These are phyloP conservation scores for Caenorhabditis parvicauda DNA, from an alignment of 2,888 invertebrate genomes.

Conservation along the genomic window DNA sequence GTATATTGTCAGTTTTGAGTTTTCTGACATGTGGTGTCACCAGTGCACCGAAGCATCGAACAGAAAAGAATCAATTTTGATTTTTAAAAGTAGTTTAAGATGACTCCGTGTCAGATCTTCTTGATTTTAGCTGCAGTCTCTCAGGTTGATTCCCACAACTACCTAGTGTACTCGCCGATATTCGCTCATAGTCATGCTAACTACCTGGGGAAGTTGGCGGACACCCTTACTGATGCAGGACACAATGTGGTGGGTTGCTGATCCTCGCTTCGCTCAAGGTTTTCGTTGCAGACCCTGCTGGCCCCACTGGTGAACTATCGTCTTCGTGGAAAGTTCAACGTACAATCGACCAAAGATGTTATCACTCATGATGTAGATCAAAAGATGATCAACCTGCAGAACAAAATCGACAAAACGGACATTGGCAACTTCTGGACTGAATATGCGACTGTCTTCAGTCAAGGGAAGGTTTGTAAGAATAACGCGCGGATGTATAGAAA, in stretches of 20 bases:
- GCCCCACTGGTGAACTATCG: neutral
- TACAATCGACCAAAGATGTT: neutral
- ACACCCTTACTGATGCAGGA: slow-evolving; percentile 28
- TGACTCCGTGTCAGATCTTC: slow-evolving; percentile 3
- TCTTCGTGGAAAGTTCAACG: neutral
- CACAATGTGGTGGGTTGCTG: slow-evolving; percentile 28
- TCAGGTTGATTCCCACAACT: slow-evolving; percentile 13
- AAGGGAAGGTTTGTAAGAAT: too few species aligned
- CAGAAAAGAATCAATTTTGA: too few species aligned
- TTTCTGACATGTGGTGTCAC: too few species aligned
- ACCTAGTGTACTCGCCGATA: slow-evolving; percentile 30
- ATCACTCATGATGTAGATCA: neutral
- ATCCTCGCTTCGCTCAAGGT: neutral
- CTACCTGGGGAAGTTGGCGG: slow-evolving; percentile 22
- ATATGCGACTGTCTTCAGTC: too few species aligned
- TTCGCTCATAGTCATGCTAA: slow-evolving; percentile 34
- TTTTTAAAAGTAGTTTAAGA: too few species aligned
- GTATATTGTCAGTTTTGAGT: too few species aligned
- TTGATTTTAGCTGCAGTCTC: neutral
- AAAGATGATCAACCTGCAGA: slow-evolving; percentile 2
- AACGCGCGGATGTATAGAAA: too few species aligned
- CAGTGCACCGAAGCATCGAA: too few species aligned
- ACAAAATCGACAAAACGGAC: slow-evolving; percentile 1
- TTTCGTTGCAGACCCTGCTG: neutral
- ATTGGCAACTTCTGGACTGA: neutral